phyloP scores from a whole-genome alignment of 2,888 invertebrate genomes.

The Seira sanloemensis region DNA sequence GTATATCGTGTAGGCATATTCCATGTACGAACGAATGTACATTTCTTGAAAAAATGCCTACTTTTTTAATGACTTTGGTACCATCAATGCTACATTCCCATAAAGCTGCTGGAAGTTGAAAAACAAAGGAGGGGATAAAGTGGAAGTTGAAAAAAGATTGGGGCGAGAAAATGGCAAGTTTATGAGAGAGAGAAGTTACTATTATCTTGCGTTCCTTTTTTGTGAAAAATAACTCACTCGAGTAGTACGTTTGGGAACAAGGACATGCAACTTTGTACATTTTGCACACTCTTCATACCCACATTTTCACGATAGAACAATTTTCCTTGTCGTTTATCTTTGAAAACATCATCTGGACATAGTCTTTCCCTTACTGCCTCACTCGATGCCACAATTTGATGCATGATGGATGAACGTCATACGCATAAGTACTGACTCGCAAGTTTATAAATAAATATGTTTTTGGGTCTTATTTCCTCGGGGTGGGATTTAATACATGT shows the following conservation, averaged over 20 bases:
- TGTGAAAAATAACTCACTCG: conserved; percentile 1
- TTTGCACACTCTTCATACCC: not conserved
- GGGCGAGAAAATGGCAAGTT: not conserved
- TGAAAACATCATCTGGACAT: not conserved
- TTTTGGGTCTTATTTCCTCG: not conserved
- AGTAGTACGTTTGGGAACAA: too few species aligned
- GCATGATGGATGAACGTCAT: not conserved
- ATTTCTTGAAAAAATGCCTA: not conserved
- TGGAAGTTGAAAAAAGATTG: not conserved
- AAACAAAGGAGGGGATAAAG: too few species aligned
- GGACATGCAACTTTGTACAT: not conserved
- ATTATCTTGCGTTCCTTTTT: not conserved
- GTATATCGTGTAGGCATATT: not conserved
- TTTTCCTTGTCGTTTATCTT: conserved; percentile 14
- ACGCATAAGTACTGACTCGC: not conserved
- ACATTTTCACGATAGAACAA: not conserved
- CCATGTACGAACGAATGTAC: too few species aligned
- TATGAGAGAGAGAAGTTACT: not conserved
- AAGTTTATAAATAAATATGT: not conserved
- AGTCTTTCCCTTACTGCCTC: not conserved
- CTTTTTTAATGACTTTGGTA: conserved; percentile 12
- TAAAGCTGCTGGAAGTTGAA: conserved; percentile 7
- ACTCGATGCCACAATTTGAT: not conserved
- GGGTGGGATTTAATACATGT: not conserved
- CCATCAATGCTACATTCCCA: conserved; percentile 3